These are phyloP conservation scores for Poeciliopsis infans DNA, from an alignment of 2,797 vertebrate species.

Conservation along the genomic window DNA sequence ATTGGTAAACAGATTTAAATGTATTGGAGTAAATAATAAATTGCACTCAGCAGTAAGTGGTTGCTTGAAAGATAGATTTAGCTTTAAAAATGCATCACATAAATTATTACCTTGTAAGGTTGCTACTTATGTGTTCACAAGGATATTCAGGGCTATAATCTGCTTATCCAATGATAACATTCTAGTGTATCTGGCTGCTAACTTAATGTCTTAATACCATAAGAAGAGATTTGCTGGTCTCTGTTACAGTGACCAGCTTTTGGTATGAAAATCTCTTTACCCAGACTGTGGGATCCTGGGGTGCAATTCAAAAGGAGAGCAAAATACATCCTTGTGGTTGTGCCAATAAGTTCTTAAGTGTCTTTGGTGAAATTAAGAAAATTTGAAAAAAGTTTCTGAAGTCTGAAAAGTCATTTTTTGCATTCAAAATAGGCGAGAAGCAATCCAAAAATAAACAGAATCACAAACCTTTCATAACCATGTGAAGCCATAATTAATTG, in stretches of 20 bases:
- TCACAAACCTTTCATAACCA: constrained; percentile 20
- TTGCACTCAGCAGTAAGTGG: constrained; percentile 19
- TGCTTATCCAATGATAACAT: constrained; percentile 66
- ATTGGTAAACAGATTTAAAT: constrained; percentile 21
- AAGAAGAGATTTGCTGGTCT: constrained; percentile 69
- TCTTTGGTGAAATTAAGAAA: not conserved
- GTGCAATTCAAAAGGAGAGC: constrained; percentile 9
- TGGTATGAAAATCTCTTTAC: constrained; percentile 56
- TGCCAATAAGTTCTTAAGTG: constrained; percentile 31
- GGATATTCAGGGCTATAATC: constrained; percentile 69
- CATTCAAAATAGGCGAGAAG: constrained; percentile 20
- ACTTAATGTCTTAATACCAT: constrained; percentile 68
- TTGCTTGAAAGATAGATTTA: constrained; percentile 22
- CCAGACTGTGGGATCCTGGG: constrained; percentile 34
- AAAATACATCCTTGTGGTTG: constrained; percentile 38
- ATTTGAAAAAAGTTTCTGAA: not conserved
- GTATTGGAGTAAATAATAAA: not conserved
- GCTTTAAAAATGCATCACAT: constrained; percentile 19
- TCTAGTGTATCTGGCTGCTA: constrained; percentile 58
- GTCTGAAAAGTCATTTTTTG: constrained; percentile 26
- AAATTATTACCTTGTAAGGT: constrained; percentile 45
- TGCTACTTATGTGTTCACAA: constrained; percentile 50
- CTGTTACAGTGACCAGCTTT: constrained; percentile 65
- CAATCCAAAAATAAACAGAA: constrained; percentile 11
- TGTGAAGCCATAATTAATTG: constrained; percentile 3